Percentiles rank a stretch among this genome's conserved stretches.
Conservation (phyloP, 2,113 vertebrate species). For the Planiliza haematocheilus region DNA sequence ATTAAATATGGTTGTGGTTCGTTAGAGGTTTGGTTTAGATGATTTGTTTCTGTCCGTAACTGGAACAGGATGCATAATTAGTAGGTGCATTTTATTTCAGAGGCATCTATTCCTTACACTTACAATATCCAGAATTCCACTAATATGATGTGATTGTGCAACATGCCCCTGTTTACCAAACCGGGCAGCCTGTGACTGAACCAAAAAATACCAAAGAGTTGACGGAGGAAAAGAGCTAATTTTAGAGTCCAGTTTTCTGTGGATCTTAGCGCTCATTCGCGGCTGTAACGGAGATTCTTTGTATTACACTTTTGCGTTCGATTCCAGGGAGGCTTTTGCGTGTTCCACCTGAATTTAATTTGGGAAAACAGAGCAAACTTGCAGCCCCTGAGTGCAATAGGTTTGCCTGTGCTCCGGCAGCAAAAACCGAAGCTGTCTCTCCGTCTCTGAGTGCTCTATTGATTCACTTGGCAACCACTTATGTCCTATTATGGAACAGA, state of each 20-base stretch:
- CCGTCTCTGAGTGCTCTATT: constrained; percentile 45
- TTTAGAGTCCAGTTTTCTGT: constrained; percentile 12
- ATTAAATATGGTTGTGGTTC: background rate
- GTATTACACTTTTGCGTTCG: background rate
- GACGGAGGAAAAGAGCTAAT: constrained; percentile 17
- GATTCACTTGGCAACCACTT: constrained; percentile 63
- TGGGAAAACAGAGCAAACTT: constrained; percentile 8
- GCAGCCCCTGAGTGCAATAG: background rate
- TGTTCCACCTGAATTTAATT: constrained; percentile 14
- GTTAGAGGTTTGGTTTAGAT: background rate
- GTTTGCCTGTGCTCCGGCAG: constrained; percentile 20
- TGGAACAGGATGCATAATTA: constrained; percentile 23
- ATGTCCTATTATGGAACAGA: constrained; percentile 52
- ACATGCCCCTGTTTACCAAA: constrained; percentile 39
- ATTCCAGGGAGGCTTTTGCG: background rate
- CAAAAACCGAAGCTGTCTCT: constrained; percentile 29
- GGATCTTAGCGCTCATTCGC: background rate
- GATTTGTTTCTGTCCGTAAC: background rate
- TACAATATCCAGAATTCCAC: constrained; percentile 50
- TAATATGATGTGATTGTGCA: constrained; percentile 55
- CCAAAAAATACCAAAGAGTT: constrained; percentile 30
- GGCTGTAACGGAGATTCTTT: background rate
- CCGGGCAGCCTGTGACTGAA: background rate
- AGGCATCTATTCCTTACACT: constrained; percentile 24
- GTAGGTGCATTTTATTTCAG: constrained; percentile 30